Conservation (phyloP, 2,797 vertebrate species). For the Dromococcyx pavoninus region DNA sequence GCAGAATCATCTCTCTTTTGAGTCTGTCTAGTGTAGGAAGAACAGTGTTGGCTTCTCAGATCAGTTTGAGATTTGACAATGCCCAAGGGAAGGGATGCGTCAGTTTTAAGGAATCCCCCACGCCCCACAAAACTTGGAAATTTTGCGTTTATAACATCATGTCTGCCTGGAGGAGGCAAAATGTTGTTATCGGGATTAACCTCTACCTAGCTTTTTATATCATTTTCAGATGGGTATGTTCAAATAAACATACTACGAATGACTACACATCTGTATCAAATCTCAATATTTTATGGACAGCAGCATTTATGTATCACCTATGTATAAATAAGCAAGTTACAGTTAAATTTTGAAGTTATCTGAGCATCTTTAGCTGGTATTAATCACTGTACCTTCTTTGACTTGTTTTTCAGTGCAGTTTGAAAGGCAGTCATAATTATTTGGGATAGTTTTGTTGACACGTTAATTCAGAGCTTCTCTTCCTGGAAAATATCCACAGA, state of each 20-base stretch:
- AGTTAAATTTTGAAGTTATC: neutral
- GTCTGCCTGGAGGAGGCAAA: constrained; percentile 58
- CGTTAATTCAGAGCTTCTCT: neutral
- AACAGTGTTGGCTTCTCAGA: constrained; percentile 31
- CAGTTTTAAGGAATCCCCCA: constrained; percentile 67
- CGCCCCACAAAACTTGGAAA: constrained; percentile 54
- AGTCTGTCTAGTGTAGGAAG: constrained; percentile 29
- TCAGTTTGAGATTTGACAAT: constrained; percentile 45
- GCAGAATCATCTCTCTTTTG: constrained; percentile 43
- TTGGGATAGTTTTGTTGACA: neutral
- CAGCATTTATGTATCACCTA: neutral
- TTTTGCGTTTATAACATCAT: constrained; percentile 62
- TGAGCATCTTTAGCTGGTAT: neutral
- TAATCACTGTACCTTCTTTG: neutral
- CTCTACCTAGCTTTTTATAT: neutral
- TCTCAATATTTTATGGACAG: neutral
- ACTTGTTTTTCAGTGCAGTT: neutral
- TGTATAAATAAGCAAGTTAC: neutral
- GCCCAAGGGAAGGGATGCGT: constrained; percentile 56
- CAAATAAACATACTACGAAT: too few species aligned
- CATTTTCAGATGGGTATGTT: neutral
- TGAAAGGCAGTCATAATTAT: neutral
- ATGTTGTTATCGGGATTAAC: constrained; percentile 45
- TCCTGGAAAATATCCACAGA: neutral
- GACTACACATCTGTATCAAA: neutral